phyloP scores from a whole-genome alignment of 2,888 invertebrate species.

The Stenichneumon culpator region DNA sequence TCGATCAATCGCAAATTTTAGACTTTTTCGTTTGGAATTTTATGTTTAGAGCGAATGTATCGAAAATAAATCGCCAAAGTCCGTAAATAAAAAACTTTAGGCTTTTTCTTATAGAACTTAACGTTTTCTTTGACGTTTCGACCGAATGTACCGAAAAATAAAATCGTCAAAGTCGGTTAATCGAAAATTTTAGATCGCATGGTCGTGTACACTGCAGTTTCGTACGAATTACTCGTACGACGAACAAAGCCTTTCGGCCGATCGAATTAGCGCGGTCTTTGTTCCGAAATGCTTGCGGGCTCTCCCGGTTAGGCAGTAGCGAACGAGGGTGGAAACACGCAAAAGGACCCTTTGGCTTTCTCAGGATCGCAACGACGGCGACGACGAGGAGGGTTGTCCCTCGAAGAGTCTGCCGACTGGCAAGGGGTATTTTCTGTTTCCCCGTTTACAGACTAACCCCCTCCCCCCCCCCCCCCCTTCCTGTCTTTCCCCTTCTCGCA shows the following conservation, averaged over 20 bases:
- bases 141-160: too few relatives aligned
- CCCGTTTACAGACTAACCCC: not conserved
- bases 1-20: not conserved
- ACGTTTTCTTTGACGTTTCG: too few relatives aligned
- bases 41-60: too few relatives aligned
- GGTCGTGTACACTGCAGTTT: not conserved
- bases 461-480: constrained; percentile 20
- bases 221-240: constrained; percentile 38
- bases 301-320: constrained; percentile 29
- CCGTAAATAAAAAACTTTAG: too few relatives aligned
- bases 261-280: constrained; percentile 68
- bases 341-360: constrained; percentile 62
- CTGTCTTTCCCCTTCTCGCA: constrained; percentile 15
- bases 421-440: constrained; percentile 28
- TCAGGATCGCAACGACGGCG: constrained; percentile 39
- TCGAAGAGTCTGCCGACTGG: constrained; percentile 16
- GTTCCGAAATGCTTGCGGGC: constrained; percentile 53
- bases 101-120: too few relatives aligned
- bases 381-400: constrained; percentile 32
- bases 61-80: too few relatives aligned
- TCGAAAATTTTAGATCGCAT: not conserved
- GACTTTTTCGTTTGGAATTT: too few relatives aligned
- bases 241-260: constrained; percentile 61
- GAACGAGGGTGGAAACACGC: constrained; percentile 65
- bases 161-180: too few relatives aligned